A percentile compares a stretch with the other conserved stretches of the same genome.
phyloP scores from a whole-genome alignment of 2,888 invertebrate genomes.

The Euplexia lucipara region DNA sequence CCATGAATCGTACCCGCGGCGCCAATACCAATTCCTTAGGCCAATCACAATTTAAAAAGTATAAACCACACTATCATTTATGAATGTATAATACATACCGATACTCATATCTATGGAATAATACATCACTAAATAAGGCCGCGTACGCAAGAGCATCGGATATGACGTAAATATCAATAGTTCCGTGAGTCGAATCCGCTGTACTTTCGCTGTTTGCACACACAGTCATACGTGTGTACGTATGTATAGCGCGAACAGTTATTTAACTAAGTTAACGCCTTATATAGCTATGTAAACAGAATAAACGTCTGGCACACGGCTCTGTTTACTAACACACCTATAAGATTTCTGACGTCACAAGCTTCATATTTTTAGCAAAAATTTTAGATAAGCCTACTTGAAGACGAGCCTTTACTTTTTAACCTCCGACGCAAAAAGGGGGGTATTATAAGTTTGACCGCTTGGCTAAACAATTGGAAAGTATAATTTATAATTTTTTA shows the following conservation, averaged over 20 bases:
- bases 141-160: conserved; percentile 69
- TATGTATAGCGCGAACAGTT: conserved; percentile 51
- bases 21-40: conserved; percentile 47
- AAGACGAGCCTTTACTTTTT: background rate
- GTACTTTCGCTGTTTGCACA: conserved; percentile 76
- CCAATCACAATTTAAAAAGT: conserved; percentile 49
- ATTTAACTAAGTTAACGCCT: conserved; percentile 64
- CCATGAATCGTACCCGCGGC: conserved; percentile 38
- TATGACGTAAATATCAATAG: conserved; percentile 70
- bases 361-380: conserved; percentile 13
- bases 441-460: too few relatives aligned
- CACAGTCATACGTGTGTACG: conserved; percentile 42
- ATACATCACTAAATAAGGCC: conserved; percentile 67
- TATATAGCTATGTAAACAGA: conserved; percentile 68
- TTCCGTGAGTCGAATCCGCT: conserved; percentile 72
- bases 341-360: conserved; percentile 51
- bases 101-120: conserved; percentile 61
- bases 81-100: conserved; percentile 60
- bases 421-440: too few relatives aligned
- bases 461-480: too few relatives aligned
- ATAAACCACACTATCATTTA: conserved; percentile 46
- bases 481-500: too few relatives aligned
- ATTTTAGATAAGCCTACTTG: conserved; percentile 7
- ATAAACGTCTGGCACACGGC: conserved; percentile 48
- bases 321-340: conserved; percentile 62